Conservation (phyloP, 2,888 invertebrate species). For the Anorthoa munda region DNA sequence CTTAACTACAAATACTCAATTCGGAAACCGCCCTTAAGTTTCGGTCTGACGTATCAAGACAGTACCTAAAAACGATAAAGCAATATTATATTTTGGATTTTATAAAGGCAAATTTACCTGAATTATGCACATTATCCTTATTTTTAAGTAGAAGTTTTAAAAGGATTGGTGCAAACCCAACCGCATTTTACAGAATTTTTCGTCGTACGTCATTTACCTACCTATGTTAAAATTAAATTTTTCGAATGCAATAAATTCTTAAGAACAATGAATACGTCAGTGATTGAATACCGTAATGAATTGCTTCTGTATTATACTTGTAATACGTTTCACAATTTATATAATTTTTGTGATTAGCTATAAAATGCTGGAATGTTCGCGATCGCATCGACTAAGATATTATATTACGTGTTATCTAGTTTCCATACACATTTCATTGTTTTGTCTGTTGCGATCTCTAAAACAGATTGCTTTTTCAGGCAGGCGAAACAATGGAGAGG, state of each 20-base stretch:
- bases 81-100: neutral
- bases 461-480: neutral
- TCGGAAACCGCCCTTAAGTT: too few relatives aligned
- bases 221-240: neutral
- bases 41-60: neutral
- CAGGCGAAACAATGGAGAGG: neutral
- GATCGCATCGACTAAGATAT: neutral
- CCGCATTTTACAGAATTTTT: neutral
- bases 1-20: too few relatives aligned
- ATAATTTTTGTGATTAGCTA: conserved; percentile 6
- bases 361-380: conserved; percentile 3
- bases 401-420: neutral
- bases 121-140: neutral
- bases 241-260: neutral
- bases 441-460: neutral
- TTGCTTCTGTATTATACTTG: neutral
- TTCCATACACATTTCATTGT: neutral
- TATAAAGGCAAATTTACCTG: neutral
- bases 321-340: conserved; percentile 1
- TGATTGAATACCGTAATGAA: neutral
- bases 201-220: neutral
- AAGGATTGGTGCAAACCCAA: neutral
- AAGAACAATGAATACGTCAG: neutral
- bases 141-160: neutral
- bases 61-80: neutral